phyloP scores from a whole-genome alignment of 2,113 vertebrate genomes.

The Rostratula benghalensis region DNA sequence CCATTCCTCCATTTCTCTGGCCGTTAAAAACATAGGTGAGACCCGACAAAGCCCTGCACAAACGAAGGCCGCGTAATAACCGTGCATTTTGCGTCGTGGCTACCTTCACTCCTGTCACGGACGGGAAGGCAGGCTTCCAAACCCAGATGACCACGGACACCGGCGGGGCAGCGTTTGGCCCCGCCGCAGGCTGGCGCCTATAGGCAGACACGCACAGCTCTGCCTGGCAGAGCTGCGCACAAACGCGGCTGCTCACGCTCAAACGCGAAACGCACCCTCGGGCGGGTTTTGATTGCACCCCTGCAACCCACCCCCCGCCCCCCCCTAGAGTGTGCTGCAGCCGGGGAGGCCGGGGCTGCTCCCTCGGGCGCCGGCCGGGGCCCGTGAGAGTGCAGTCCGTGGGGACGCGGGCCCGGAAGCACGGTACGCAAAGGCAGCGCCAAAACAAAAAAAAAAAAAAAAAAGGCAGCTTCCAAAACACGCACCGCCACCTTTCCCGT shows the following conservation, averaged over 20 bases:
- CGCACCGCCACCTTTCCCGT: fast-evolving
- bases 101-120: too few species aligned
- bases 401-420: fast-evolving
- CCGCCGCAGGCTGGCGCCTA: fast-evolving
- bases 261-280: fast-evolving
- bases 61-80: fast-evolving
- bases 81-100: fast-evolving
- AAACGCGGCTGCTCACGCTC: fast-evolving
- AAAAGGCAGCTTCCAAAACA: not conserved
- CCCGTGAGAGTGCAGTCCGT: fast-evolving
- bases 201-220: fast-evolving
- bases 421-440: fast-evolving
- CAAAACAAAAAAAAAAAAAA: too few species aligned
- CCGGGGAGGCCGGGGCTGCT: not conserved
- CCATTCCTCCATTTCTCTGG: not conserved
- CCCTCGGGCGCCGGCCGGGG: not conserved
- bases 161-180: fast-evolving
- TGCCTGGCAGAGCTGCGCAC: fast-evolving
- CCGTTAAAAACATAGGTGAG: fast-evolving
- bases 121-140: not conserved
- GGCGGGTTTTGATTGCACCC: not conserved
- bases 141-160: fast-evolving
- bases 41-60: not conserved
- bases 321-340: fast-evolving
- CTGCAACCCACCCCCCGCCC: too few species aligned